Evolutionary conservation across 2,113 vertebrate species (phyloP), one percentile per base, ranked within the genome.

Genomic region (Labrus mixtus): DNA sequence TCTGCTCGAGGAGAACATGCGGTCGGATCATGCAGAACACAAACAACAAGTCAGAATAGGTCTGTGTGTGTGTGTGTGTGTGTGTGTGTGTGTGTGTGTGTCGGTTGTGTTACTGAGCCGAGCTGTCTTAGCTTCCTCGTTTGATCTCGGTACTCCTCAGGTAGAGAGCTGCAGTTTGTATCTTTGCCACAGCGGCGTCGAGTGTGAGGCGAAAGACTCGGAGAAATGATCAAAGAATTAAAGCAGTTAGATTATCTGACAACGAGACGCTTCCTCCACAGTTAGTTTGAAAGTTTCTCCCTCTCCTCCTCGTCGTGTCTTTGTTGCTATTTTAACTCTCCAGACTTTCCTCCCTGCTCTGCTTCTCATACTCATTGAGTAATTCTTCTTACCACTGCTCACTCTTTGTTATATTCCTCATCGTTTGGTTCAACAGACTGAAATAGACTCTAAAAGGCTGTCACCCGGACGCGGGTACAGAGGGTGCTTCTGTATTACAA

Each of bases 211-310:
- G 1, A 29, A 73, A 46, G 10, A 54, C 54, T 59, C 20, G 0
- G 13, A 71, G 0, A 46, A 13, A 22, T 20, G 68, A 89, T 79
- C 68, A 82, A 83, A 88, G 58, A 78, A 1, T 23, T 64, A 15
- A 65, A 83, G 17, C 11, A 29, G 56, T 63, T 16, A 73, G 54
- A 70, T 77, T 67, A 63, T 54, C 54, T 68, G 68, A 82, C 54
- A 48, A 0, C 39, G 8, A 33, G 69, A 56, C 0, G 36, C 45
- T 43, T 85, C 51, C 39, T 68, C 51, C 41, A 20, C 43, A 69
- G 9, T 41, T 33, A 62, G 22, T 19, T 8, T 10, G 19, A 59
- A 64, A 51, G 64, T 68, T 0, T 78, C 66, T 39, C 53, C 39
- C 45, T 43, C n/a, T 39, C 55, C 0, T 37, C n/a, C 15, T 55